Conservation (phyloP, 35 echinoderm and acorn worm genomes). For the Heliocidaris erythrogramma region DNA sequence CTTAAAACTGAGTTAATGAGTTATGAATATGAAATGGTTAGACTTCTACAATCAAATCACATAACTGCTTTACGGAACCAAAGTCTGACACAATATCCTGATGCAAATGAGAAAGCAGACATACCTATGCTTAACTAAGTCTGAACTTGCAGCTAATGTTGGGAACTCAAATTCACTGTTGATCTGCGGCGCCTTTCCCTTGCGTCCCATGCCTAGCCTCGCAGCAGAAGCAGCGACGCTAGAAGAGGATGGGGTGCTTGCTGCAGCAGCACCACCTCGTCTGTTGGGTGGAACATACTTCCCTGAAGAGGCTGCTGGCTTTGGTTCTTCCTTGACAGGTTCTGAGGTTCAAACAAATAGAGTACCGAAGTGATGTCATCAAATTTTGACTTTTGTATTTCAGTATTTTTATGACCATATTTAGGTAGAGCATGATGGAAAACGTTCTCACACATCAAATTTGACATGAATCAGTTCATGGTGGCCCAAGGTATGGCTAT, state of each 20-base stretch:
- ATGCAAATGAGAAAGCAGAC: neutral
- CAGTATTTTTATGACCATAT: no score
- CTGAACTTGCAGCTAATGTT: slow-evolving; percentile 88
- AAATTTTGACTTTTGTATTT: no score
- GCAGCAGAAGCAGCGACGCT: neutral
- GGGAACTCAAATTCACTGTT: slow-evolving; percentile 84
- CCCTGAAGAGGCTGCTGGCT: slow-evolving; percentile 48
- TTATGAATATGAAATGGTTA: no score
- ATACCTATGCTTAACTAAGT: slow-evolving; percentile 81
- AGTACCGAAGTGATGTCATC: no score
- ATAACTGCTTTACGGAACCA: no score
- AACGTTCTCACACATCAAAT: no score
- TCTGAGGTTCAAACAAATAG: neutral
- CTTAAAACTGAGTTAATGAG: no score
- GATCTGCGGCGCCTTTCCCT: slow-evolving; percentile 79
- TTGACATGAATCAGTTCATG: no score
- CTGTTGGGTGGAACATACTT: slow-evolving; percentile 79
- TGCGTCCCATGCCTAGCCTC: slow-evolving; percentile 19
- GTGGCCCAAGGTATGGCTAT: no score
- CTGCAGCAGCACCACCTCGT: slow-evolving; percentile 35
- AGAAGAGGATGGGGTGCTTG: neutral
- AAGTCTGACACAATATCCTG: no score
- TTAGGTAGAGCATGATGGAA: no score
- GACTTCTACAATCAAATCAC: no score
- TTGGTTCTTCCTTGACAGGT: slow-evolving; percentile 29